These are phyloP conservation scores for Caenorhabditis auriculariae DNA, from an alignment of 2,888 invertebrate genomes.

Conservation along the genomic window DNA sequence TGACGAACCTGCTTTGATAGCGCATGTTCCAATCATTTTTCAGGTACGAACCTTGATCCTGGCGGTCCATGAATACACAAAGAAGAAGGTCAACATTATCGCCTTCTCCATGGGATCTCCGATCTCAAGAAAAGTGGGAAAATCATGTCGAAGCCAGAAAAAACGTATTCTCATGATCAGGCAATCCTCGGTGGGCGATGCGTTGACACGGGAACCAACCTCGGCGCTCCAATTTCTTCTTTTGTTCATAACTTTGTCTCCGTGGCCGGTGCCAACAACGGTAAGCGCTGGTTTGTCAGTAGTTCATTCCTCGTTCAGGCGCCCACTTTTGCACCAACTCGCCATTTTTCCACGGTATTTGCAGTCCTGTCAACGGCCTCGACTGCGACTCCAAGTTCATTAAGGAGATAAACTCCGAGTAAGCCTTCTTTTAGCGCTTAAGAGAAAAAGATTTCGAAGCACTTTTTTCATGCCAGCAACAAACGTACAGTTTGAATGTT, in stretches of 20 bases:
- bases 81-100: constrained; percentile 30
- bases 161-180: background rate
- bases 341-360: constrained; percentile 20
- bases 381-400: constrained; percentile 25
- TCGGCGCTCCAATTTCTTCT: constrained; percentile 23
- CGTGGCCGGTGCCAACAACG: constrained; percentile 26
- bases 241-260: constrained; percentile 29
- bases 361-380: constrained; percentile 18
- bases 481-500: too few relatives aligned
- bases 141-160: background rate
- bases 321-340: constrained; percentile 16
- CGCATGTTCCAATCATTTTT: too few relatives aligned
- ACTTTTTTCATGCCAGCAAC: too few relatives aligned
- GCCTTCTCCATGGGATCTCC: constrained; percentile 41
- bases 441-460: too few relatives aligned
- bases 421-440: constrained; percentile 7
- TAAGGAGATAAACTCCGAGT: constrained; percentile 28
- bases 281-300: background rate
- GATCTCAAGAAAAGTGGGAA: constrained; percentile 25
- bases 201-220: constrained; percentile 23
- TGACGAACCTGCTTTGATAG: too few relatives aligned
- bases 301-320: background rate
- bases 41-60: constrained; percentile 32
- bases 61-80: constrained; percentile 35
- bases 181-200: constrained; percentile 29